Percentiles rank a stretch among this genome's conserved stretches.
Evolutionary conservation across 1,140 invertebrate species (phyloP).

Genomic region (Thaumetopoea pityocampa): DNA sequence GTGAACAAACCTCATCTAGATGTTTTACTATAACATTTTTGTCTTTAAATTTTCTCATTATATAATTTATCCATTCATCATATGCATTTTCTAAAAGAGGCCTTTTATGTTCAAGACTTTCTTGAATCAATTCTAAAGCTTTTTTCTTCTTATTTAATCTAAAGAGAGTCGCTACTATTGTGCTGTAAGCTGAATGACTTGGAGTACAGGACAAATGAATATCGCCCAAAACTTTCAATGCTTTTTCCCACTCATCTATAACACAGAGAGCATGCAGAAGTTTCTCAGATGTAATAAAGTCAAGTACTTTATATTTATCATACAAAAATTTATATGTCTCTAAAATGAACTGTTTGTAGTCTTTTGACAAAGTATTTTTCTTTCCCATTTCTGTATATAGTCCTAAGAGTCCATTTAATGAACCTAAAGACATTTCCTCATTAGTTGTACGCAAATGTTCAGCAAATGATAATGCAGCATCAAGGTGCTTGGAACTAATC

Average conservation of each 20-base stretch:
- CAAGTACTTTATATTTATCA: constrained; percentile 76
- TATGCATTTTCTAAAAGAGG: constrained; percentile 43
- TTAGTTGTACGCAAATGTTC: constrained; percentile 72
- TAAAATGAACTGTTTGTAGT: constrained; percentile 76
- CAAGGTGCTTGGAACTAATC: constrained; percentile 47
- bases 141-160: constrained; percentile 71
- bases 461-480: constrained; percentile 76
- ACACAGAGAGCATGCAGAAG: constrained; percentile 78
- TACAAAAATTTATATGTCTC: constrained; percentile 73
- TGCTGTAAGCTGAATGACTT: constrained; percentile 54
- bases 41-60: constrained; percentile 58
- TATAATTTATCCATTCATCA: constrained; percentile 67
- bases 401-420: constrained; percentile 74
- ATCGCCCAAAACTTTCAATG: constrained; percentile 77
- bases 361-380: constrained; percentile 47
- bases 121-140: constrained; percentile 75
- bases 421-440: constrained; percentile 72
- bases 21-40: constrained; percentile 51
- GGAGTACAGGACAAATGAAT: constrained; percentile 65
- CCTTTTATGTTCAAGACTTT: constrained; percentile 47
- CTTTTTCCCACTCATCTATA: constrained; percentile 79
- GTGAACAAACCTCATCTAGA: constrained; percentile 70
- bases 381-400: constrained; percentile 67
- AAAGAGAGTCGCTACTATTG: constrained; percentile 76
- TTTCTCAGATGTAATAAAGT: constrained; percentile 76